phyloP scores from a whole-genome alignment of 2,888 invertebrate species.

The Cryptocephalus primarius region DNA sequence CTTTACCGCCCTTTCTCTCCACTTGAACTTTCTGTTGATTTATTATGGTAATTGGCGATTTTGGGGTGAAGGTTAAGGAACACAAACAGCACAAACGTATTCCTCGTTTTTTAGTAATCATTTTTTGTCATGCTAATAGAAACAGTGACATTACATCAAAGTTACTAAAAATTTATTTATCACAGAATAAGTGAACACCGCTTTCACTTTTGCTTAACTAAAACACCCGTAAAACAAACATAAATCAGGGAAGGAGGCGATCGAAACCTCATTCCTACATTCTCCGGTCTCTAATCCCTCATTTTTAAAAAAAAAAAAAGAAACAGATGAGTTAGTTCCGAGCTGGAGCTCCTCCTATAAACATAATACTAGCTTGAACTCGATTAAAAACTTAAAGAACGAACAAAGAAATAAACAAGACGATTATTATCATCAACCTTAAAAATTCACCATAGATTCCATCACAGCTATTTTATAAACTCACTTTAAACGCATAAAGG shows the following conservation, averaged over 20 bases:
- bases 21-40: too few relatives aligned
- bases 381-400: conserved; percentile 17
- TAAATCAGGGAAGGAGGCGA: conserved; percentile 25
- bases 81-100: too few relatives aligned
- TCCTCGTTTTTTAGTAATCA: not conserved
- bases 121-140: conserved; percentile 35
- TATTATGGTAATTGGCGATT: too few relatives aligned
- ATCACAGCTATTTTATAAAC: conserved; percentile 23
- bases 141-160: conserved; percentile 37
- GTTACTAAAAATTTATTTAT: conserved; percentile 39
- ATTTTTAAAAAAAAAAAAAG: conserved; percentile 2
- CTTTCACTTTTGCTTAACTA: conserved; percentile 27
- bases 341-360: conserved; percentile 19
- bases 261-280: conserved; percentile 25
- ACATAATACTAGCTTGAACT: conserved; percentile 21
- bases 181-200: conserved; percentile 41
- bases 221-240: conserved; percentile 35
- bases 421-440: too few relatives aligned
- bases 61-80: too few relatives aligned
- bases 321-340: conserved; percentile 5
- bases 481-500: conserved; percentile 1
- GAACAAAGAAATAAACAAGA: conserved; percentile 2
- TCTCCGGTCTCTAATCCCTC: conserved; percentile 2
- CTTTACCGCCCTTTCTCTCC: too few relatives aligned
- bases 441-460: conserved; percentile 9